Evolutionary conservation across 2,888 invertebrate species (phyloP), one percentile per base, ranked within the genome.

Genomic region (Acronicta aceris): DNA sequence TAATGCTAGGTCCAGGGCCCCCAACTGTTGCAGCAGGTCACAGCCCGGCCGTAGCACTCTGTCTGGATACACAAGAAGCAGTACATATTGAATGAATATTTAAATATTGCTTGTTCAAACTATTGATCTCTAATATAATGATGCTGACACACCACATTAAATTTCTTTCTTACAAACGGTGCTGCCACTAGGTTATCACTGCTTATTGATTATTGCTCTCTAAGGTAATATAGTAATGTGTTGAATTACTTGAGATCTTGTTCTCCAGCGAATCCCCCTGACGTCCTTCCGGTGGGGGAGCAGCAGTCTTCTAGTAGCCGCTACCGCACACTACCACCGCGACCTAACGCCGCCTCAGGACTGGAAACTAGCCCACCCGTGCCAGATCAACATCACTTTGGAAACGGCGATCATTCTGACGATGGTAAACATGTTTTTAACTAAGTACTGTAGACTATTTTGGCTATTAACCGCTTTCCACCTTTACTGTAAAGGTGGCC

Each of bases 361-460:
- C 0, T 9, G 8, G 48, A 27, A 15, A 33, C 21, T 52, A 53
- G 38, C 41, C 52, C 38, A 45, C 36, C 58, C 8, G 40, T 49
- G 4, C 59, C 63, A 1, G 59, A 54, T 12, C 46, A 38, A 15
- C 17, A 48, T 15, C 53, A 49, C 15, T 69, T 48, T 46, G 65
- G 61, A 33, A 65, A 41, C 13, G 68, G 59, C 8, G 65, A 73
- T 15, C 72, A 73, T 15, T 72, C 70, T 21, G 72, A 72, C 15
- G 72, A 71, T 4, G 71, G 71, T 71, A 36, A 25, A 30, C 33
- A 17, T n/a, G 4, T 12, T 9, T 21, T 4, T 33, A 30, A 30
- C 10, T 8, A 30, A 8, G 10, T 3, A 30, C 30, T 0, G 9
- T 30, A 1, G 30, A 30, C 10, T 30, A 30, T 10, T 2, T 27